Percentiles rank a stretch among this genome's conserved stretches.
These are phyloP conservation scores for Hyperoplus lanceolatus DNA, from an alignment of 2,797 vertebrate species.

Conservation along the genomic window DNA sequence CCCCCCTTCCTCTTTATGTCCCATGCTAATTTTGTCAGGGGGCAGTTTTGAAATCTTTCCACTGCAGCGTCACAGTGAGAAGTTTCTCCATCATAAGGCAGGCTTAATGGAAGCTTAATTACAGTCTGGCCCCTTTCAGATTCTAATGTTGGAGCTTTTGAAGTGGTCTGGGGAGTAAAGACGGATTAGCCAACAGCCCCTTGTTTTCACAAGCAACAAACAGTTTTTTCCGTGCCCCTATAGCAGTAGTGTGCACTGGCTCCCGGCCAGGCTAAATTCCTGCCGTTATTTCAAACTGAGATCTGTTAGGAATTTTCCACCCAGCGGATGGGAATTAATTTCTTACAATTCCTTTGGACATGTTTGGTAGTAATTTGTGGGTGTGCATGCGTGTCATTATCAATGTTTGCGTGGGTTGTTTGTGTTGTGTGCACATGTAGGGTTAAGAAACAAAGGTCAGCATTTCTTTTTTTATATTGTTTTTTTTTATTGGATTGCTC, in stretches of 20 bases:
- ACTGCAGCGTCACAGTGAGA: slow-evolving; percentile 83
- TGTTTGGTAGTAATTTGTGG: slow-evolving; percentile 71
- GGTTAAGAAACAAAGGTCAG: slow-evolving; percentile 50
- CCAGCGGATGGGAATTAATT: slow-evolving; percentile 82
- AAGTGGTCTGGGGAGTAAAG: slow-evolving; percentile 82
- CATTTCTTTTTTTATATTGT: slow-evolving; percentile 24
- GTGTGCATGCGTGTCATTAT: slow-evolving; percentile 41
- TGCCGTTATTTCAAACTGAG: slow-evolving; percentile 86
- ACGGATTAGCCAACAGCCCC: slow-evolving; percentile 80
- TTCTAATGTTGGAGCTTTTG: slow-evolving; percentile 83
- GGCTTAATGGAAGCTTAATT: slow-evolving; percentile 86
- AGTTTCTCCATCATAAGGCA: slow-evolving; percentile 82
- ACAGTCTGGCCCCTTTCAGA: slow-evolving; percentile 81
- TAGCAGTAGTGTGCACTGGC: slow-evolving; percentile 79
- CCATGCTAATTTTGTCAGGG: slow-evolving; percentile 66
- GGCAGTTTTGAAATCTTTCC: slow-evolving; percentile 82
- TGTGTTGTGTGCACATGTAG: slow-evolving; percentile 35
- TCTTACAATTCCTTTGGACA: slow-evolving; percentile 72
- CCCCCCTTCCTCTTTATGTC: slow-evolving; percentile 57
- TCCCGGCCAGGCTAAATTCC: slow-evolving; percentile 83
- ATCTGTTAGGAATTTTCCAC: slow-evolving; percentile 88
- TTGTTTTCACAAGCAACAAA: slow-evolving; percentile 85
- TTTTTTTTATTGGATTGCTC: slow-evolving; percentile 33
- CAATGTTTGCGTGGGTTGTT: slow-evolving; percentile 15
- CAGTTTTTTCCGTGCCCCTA: slow-evolving; percentile 82